Conservation (phyloP, 2,888 invertebrate genomes). For the Trichogramma evanescens region DNA sequence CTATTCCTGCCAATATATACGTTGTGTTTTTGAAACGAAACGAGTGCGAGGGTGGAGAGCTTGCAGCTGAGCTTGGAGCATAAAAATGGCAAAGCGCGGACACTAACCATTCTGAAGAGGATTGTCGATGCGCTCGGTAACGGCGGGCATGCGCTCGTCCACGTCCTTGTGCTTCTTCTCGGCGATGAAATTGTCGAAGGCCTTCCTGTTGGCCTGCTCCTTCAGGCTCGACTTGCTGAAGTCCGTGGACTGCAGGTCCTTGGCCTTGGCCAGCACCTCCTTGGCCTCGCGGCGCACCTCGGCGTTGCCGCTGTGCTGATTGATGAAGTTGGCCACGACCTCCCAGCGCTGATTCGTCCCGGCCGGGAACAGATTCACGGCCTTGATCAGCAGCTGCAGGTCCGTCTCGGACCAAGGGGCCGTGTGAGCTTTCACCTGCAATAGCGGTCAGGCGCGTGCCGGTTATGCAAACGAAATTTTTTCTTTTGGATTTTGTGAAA, state of each 20-base stretch:
- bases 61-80: slow-evolving; percentile 1
- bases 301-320: slow-evolving; percentile 67
- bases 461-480: too few relatives aligned
- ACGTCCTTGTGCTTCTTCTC: slow-evolving; percentile 55
- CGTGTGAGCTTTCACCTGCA: slow-evolving; percentile 32
- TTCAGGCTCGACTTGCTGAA: slow-evolving; percentile 78
- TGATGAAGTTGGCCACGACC: slow-evolving; percentile 91
- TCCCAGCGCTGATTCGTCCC: slow-evolving; percentile 88
- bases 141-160: slow-evolving; percentile 43
- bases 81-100: background rate
- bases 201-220: slow-evolving; percentile 83
- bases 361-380: slow-evolving; percentile 94
- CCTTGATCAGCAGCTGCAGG: slow-evolving; percentile 86
- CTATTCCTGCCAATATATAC: too few relatives aligned
- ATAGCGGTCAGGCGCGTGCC: too few relatives aligned
- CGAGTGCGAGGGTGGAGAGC: background rate
- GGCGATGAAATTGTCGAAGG: slow-evolving; percentile 85
- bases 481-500: too few relatives aligned
- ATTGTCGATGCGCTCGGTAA: slow-evolving; percentile 41
- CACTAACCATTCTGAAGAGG: slow-evolving; percentile 36
- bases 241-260: slow-evolving; percentile 84
- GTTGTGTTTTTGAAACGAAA: too few relatives aligned
- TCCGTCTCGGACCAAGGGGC: slow-evolving; percentile 78
- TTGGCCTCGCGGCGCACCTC: slow-evolving; percentile 69
- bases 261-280: slow-evolving; percentile 91